These are phyloP conservation scores for Aphelenchoides bicaudatus DNA, from an alignment of 2,888 invertebrate genomes.

Conservation along the genomic window DNA sequence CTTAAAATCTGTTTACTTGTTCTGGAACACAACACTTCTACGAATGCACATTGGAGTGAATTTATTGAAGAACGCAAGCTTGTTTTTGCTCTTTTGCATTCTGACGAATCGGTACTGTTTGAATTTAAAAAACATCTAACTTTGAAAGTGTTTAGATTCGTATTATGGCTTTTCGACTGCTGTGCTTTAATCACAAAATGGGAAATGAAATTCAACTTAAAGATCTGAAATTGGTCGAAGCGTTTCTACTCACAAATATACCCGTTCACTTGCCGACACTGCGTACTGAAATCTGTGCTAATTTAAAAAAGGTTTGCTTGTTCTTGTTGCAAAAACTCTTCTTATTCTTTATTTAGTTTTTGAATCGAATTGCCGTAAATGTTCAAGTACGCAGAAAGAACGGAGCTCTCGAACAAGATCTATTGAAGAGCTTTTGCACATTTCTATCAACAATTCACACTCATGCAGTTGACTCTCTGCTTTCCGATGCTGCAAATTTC, in stretches of 20 bases:
- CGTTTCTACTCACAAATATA: background rate
- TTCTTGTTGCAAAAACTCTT: background rate
- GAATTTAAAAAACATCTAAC: background rate
- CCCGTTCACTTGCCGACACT: background rate
- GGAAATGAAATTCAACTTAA: background rate
- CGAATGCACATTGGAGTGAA: background rate
- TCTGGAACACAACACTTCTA: background rate
- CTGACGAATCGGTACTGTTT: constrained; percentile 8
- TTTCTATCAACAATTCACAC: constrained; percentile 11
- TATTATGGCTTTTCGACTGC: background rate
- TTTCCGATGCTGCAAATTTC: constrained; percentile 4
- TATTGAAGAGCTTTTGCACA: no score
- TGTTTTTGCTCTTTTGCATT: background rate
- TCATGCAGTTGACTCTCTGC: background rate
- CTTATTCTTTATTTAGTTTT: constrained; percentile 9
- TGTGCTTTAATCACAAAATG: background rate
- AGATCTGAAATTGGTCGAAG: background rate
- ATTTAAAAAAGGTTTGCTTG: background rate
- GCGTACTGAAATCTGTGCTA: background rate
- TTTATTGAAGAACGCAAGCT: background rate
- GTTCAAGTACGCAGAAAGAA: background rate
- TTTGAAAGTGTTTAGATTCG: constrained; percentile 1
- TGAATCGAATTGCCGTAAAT: background rate
- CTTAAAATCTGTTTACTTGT: background rate
- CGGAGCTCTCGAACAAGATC: no score